Base-by-base conservation (phyloP, 2,888 invertebrate species). In the Gymnoscelis rufifasciata region DNA sequence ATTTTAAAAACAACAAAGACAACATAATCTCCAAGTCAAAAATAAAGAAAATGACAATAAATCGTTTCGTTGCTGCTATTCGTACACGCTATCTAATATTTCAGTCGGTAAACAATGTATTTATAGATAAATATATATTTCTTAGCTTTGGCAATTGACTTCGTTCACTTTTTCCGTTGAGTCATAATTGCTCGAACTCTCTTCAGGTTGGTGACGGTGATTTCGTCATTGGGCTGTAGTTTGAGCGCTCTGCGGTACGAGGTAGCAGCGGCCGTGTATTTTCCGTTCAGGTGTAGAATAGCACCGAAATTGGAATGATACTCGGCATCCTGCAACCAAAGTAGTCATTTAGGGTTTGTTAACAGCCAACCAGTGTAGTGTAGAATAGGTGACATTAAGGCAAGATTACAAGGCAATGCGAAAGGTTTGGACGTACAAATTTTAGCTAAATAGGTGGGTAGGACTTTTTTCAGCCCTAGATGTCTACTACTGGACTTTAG, bases 251-350 rank as follows among this genome's bases (percentile, higher is more conserved):
- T 92, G 59, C 93, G 90, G 79, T 98, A 98, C 49, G 95, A 94
- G 10, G 91, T 90, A 35, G 96, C 96, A 0, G 98, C 98, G 56
- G 96, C 95, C 15, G 90, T 88, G 64, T 96, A 94, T 78, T 97
- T 97, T 14, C 96, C 96, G 75, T 97, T 96, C 57, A 97, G 90
- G 84, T 98, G 98, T 48, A 97, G 89, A 72, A 98, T 98, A 47
- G 98, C 98, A 14, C 98, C 98, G 45, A 97, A 90, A 80, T 98
- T 98, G 67, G 97, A 96, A 82, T 97, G 96, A 47, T 96, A 95
- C 58, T 95, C 92, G 0, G 97, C 94, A 69, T 97, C 95, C 93
- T 96, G 80, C 13, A 67, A 71, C 54, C 51, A 62, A 66, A 58
- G 41, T 41, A 38, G 52, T 43, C 38, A 56, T 60, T 43, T 44